Evolutionary conservation across 1,140 invertebrate genomes (phyloP).

Genomic region (Bombus superbus): DNA sequence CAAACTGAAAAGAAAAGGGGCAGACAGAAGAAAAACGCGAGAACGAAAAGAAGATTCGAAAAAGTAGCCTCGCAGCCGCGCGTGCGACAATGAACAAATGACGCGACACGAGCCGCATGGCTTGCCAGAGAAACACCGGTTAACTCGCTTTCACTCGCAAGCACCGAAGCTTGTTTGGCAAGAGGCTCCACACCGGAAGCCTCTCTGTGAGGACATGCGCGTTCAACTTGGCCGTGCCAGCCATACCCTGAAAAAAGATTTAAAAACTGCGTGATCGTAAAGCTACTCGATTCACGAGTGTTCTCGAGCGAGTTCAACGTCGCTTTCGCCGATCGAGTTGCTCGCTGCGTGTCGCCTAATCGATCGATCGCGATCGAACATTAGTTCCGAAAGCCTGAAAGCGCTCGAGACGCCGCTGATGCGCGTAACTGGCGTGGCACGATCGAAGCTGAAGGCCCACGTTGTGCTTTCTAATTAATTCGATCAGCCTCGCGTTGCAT

Average conservation of each 20-base stretch:
- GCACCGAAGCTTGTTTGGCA: conserved; percentile 80
- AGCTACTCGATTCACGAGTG: conserved; percentile 9
- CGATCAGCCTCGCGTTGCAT: conserved; percentile 67
- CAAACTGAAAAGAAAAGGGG: background rate
- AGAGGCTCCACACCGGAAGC: conserved; percentile 79
- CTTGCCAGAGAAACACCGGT: conserved; percentile 82
- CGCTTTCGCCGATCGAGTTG: conserved; percentile 21
- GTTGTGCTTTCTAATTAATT: conserved; percentile 75
- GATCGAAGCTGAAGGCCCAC: conserved; percentile 79
- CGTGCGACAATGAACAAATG: conserved; percentile 83
- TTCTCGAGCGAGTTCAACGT: conserved; percentile 18
- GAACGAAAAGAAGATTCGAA: background rate
- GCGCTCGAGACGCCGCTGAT: too few species aligned
- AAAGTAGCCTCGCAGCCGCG: conserved; percentile 80
- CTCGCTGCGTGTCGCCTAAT: conserved; percentile 2
- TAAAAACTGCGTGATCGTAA: conserved; percentile 17
- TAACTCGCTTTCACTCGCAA: conserved; percentile 62
- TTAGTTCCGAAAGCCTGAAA: background rate
- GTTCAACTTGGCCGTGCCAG: conserved; percentile 76
- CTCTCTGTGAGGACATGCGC: conserved; percentile 83
- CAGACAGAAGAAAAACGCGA: background rate
- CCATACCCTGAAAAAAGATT: background rate
- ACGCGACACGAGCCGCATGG: conserved; percentile 83
- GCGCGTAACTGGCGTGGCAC: conserved; percentile 19
- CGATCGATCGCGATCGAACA: background rate